Base-by-base conservation (phyloP, 2,113 vertebrate genomes). In the Cephalopholis sonnerati region DNA sequence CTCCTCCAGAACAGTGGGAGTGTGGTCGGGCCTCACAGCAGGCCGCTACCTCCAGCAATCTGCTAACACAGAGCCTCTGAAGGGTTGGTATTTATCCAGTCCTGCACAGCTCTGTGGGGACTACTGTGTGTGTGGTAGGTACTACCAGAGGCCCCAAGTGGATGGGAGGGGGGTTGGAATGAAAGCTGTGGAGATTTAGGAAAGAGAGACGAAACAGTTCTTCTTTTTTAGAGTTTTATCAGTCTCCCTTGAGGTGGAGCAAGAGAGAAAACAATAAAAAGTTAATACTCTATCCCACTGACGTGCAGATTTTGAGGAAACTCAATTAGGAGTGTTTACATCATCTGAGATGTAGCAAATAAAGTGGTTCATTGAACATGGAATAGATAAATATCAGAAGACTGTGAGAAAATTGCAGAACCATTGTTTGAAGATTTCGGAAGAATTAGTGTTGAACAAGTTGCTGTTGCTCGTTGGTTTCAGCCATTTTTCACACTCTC, bases 1-100 rank as follows among this genome's bases (percentile, higher is more conserved):
- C 86, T 86, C 65, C 79, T 75, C 55, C 67, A 81, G 82, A 92
- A 89, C 90, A 91, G 93, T 91, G 88, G 91, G 93, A 89, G 92
- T 79, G 88, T 78, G 87, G 88, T 85, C 32, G 58, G 89, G 90
- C 89, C 89, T 93, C 91, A 84, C 91, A 91, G 92, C 85, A 51
- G 89, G 90, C 81, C n/a, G 50, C 76, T 82, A 79, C 87, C 89
- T 85, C 84, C 89, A 86, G 89, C 89, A 70, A 85, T 87, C 91
- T 82, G 87, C 84, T 69, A 87, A 90, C 86, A 90, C 81, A 74
- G 80, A 87, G 85, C 86, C 86, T 92, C 92, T 92, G 89, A 89
- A 85, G 70, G 74, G 70, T 57, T 87, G 90, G 71, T 89, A 91
- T 93, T 93, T 92, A 90, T 78, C 90, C 89, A 88, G 87, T 41